These are phyloP conservation scores for Pristionchus entomophagus DNA, from an alignment of 2,888 invertebrate species.

Conservation along the genomic window DNA sequence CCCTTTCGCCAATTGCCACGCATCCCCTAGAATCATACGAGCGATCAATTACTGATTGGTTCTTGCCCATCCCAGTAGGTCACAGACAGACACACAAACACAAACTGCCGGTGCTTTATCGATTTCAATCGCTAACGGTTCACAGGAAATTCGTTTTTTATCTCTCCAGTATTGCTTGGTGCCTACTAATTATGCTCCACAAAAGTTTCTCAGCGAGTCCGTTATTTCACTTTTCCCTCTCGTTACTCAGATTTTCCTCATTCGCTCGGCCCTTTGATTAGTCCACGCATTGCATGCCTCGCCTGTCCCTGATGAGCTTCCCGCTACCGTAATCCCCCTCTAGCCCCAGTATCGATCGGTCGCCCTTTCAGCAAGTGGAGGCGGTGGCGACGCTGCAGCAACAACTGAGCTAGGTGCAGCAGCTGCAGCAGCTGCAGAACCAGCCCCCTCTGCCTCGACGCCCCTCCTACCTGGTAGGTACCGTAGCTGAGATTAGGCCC, in stretches of 20 bases:
- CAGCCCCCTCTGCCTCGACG: not conserved
- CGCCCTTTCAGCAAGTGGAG: not conserved
- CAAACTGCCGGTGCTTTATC: slow-evolving; percentile 29
- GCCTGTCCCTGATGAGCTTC: not conserved
- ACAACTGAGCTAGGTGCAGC: not conserved
- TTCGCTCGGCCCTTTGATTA: not conserved
- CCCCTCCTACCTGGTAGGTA: slow-evolving; percentile 7
- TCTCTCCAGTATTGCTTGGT: not conserved
- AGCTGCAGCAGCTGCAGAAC: not conserved
- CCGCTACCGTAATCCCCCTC: not conserved
- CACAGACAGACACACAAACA: not conserved
- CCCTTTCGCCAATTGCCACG: not conserved
- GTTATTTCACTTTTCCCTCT: not conserved
- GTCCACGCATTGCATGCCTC: not conserved
- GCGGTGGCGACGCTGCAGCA: not conserved
- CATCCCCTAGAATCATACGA: not conserved
- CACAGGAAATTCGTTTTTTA: not conserved
- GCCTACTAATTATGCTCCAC: not conserved
- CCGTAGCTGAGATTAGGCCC: too few relatives aligned
- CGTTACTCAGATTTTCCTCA: not conserved
- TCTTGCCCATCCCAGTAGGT: slow-evolving; percentile 10
- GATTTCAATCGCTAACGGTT: not conserved
- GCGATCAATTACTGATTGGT: slow-evolving; percentile 27
- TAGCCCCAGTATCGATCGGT: not conserved
- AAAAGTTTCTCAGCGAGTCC: not conserved